These are phyloP conservation scores for Brachionichthys hirsutus DNA, from an alignment of 2,113 vertebrate genomes.

Conservation along the genomic window DNA sequence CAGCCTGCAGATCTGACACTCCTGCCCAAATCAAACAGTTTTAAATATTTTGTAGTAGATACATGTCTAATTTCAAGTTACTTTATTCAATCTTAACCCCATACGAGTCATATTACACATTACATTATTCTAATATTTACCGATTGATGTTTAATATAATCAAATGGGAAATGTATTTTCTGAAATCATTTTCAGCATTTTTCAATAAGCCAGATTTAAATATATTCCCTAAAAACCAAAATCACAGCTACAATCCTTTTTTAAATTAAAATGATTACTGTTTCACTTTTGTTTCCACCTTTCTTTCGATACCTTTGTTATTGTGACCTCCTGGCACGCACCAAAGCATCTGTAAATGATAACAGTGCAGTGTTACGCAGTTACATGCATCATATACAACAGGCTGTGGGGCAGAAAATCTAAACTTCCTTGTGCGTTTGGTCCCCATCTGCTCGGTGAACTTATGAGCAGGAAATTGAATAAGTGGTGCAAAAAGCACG, in stretches of 20 bases:
- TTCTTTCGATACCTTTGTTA: constrained; percentile 50
- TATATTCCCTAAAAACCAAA: not conserved
- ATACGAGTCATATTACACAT: too few relatives aligned
- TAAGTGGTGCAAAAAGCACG: constrained; percentile 75
- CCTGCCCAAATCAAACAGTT: constrained; percentile 15
- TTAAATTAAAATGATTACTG: not conserved
- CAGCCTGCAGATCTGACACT: constrained; percentile 6
- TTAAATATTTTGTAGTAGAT: not conserved
- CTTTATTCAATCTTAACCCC: not conserved
- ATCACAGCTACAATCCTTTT: not conserved
- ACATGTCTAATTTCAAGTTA: not conserved
- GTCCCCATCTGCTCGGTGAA: constrained; percentile 89
- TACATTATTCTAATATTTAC: too few relatives aligned
- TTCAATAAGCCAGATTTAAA: constrained; percentile 6
- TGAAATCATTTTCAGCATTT: not conserved
- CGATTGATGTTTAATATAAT: too few relatives aligned
- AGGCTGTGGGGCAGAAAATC: constrained; percentile 70
- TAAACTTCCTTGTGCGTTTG: constrained; percentile 76
- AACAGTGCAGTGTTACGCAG: constrained; percentile 59
- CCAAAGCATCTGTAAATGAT: constrained; percentile 64
- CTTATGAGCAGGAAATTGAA: constrained; percentile 91
- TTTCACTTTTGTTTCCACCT: constrained; percentile 7
- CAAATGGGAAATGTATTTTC: too few relatives aligned
- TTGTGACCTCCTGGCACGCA: constrained; percentile 64
- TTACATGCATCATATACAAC: constrained; percentile 72